Evolutionary conservation across 1,140 invertebrate species (phyloP).

Genomic region (Megalonaias nervosa): DNA sequence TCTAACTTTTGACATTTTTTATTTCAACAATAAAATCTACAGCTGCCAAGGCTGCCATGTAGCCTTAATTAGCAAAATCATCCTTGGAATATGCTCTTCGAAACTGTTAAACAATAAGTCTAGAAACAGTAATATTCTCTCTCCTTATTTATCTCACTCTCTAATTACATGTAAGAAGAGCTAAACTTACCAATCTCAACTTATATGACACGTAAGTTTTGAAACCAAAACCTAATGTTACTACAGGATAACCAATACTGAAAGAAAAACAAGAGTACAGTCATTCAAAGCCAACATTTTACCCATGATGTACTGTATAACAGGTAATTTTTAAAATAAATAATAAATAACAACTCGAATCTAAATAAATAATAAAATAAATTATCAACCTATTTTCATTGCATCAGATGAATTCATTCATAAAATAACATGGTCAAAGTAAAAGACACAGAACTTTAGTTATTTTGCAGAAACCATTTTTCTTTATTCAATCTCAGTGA

Average conservation of each 20-base stretch:
- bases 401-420: not conserved
- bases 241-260: slow-evolving; percentile 97
- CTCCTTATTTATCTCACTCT: not conserved
- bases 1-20: no score
- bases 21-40: no score
- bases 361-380: no score
- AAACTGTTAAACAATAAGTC: not conserved
- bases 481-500: no score
- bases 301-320: not conserved
- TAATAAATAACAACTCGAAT: slow-evolving; percentile 5
- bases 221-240: slow-evolving; percentile 96
- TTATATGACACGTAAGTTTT: slow-evolving; percentile 95
- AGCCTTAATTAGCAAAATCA: not conserved
- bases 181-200: slow-evolving; percentile 81
- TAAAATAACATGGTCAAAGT: no score
- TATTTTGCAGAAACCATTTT: no score
- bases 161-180: not conserved
- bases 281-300: not conserved
- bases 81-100: not conserved
- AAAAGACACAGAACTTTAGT: no score
- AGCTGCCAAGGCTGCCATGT: no score
- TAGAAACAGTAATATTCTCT: not conserved
- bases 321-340: slow-evolving; percentile 7
- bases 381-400: not conserved
- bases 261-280: slow-evolving; percentile 61